These are phyloP conservation scores for Chaenogobius annularis DNA, from an alignment of 2,113 vertebrate genomes.

Conservation along the genomic window DNA sequence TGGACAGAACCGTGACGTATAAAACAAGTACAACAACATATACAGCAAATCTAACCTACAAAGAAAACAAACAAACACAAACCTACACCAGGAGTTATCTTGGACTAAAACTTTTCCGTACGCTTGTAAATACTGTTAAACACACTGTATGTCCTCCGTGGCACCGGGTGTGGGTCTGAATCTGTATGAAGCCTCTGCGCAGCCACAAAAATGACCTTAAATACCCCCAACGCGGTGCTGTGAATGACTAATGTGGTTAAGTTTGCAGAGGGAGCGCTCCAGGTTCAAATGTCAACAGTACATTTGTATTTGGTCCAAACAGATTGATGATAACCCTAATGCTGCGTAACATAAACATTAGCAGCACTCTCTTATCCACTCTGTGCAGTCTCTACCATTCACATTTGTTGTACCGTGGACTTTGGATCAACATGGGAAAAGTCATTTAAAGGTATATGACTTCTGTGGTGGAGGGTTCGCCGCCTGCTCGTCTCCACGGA, in stretches of 20 bases:
- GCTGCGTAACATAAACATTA: neutral
- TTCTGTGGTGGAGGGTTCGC: neutral
- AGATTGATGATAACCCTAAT: conserved; percentile 4
- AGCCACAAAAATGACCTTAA: neutral
- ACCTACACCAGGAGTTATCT: too few species aligned
- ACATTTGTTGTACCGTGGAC: neutral
- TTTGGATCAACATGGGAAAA: neutral
- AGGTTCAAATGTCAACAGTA: neutral
- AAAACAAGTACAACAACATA: too few species aligned
- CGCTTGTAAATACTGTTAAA: too few species aligned
- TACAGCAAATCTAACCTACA: too few species aligned
- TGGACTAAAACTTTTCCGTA: too few species aligned
- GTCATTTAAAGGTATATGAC: neutral
- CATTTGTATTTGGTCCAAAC: neutral
- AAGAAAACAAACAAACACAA: too few species aligned
- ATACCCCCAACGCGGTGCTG: neutral
- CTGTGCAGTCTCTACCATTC: neutral
- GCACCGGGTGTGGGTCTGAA: too few species aligned
- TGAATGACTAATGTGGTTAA: neutral
- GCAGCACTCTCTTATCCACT: neutral
- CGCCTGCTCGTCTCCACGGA: too few species aligned
- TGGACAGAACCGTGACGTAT: too few species aligned
- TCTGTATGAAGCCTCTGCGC: neutral
- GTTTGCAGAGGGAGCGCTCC: neutral
- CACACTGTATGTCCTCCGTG: too few species aligned